These are phyloP conservation scores for Lepus oiostolus DNA, from an alignment of 2,797 vertebrate genomes.

Conservation along the genomic window DNA sequence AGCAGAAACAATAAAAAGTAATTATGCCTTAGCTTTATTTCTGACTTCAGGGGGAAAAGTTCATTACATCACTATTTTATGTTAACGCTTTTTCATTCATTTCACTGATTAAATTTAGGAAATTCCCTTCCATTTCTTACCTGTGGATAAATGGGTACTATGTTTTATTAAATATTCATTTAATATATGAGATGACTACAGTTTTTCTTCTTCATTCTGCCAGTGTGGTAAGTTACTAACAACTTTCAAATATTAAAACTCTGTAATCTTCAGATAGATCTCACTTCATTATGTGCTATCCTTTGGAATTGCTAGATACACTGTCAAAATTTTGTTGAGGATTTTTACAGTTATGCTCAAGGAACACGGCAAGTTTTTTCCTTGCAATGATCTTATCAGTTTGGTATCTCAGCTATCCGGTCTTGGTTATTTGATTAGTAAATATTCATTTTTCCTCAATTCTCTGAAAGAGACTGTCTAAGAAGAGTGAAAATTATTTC, in stretches of 20 bases:
- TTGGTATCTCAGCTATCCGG: background rate
- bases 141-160: background rate
- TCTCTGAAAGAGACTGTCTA: background rate
- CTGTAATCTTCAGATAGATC: background rate
- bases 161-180: background rate
- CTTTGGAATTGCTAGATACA: background rate
- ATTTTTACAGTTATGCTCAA: background rate
- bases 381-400: background rate
- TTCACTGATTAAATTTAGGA: background rate
- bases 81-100: background rate
- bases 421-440: background rate
- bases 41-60: background rate
- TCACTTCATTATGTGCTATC: background rate
- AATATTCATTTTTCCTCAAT: background rate
- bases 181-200: background rate
- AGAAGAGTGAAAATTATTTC: slow-evolving; percentile 25
- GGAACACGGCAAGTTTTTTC: background rate
- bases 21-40: background rate
- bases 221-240: background rate
- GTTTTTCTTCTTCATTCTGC: background rate
- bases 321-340: background rate
- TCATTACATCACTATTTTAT: background rate
- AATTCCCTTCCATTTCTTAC: background rate
- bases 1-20: background rate
- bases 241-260: background rate